phyloP scores from a whole-genome alignment of 2,888 invertebrate species.

The Panzeria rudis region DNA sequence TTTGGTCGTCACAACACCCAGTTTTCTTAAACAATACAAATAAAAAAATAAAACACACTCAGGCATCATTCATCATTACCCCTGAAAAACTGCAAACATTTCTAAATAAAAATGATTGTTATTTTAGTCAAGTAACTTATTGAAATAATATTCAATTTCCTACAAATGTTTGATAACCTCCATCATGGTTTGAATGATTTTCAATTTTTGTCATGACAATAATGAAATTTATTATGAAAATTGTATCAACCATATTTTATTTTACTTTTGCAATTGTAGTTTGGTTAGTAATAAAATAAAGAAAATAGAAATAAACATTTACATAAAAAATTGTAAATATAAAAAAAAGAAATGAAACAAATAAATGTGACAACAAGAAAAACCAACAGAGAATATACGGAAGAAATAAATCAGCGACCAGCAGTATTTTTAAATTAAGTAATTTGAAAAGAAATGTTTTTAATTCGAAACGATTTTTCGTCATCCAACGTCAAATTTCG shows the following conservation, averaged over 20 bases:
- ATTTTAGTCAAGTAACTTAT: slow-evolving; percentile 37
- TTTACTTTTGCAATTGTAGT: not conserved
- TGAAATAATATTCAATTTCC: slow-evolving; percentile 51
- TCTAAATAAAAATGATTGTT: slow-evolving; percentile 23
- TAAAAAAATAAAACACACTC: too few species aligned
- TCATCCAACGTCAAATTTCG: too few species aligned
- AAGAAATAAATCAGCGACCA: not conserved
- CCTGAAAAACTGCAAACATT: not conserved
- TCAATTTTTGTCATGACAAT: not conserved
- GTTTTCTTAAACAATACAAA: too few species aligned
- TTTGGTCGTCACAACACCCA: too few species aligned
- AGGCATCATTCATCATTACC: not conserved
- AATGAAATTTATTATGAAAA: slow-evolving; percentile 33
- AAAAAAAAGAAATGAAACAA: not conserved
- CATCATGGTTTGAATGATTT: not conserved
- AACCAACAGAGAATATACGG: not conserved
- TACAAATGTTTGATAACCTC: not conserved
- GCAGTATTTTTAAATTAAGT: too few species aligned
- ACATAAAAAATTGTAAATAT: not conserved
- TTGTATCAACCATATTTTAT: slow-evolving; percentile 30
- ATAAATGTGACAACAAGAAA: not conserved
- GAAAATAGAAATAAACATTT: not conserved
- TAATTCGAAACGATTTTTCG: too few species aligned
- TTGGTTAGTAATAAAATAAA: not conserved
- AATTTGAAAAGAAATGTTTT: too few species aligned